phyloP scores from a whole-genome alignment of 2,888 invertebrate species.

The Ophioninae sp. region DNA sequence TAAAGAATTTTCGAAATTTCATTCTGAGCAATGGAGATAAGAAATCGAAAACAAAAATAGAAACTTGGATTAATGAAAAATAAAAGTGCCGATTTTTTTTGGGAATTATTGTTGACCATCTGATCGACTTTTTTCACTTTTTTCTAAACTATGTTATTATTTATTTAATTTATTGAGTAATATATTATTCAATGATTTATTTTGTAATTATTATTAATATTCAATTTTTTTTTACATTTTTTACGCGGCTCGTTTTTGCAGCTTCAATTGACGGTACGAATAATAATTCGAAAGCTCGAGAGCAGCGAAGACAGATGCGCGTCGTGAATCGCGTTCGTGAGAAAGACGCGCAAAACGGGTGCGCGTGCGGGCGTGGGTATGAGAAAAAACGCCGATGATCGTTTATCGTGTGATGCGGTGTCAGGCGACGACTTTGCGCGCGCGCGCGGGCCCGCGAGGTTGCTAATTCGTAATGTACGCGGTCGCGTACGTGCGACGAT shows the following conservation, averaged over 20 bases:
- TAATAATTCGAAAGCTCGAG: conserved; percentile 67
- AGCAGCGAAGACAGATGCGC: conserved; percentile 23
- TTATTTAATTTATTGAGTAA: too few relatives aligned
- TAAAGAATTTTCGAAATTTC: too few relatives aligned
- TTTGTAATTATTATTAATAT: not conserved
- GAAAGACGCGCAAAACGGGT: not conserved
- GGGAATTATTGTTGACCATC: too few relatives aligned
- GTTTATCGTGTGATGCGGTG: conserved; percentile 65
- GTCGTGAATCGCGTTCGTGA: not conserved
- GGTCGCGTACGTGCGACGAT: conserved; percentile 38
- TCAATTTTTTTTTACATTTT: not conserved
- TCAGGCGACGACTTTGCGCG: conserved; percentile 28
- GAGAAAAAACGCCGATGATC: conserved; percentile 25
- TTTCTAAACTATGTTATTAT: too few relatives aligned
- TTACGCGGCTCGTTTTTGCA: conserved; percentile 10
- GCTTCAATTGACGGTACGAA: conserved; percentile 74
- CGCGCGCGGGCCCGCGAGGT: conserved; percentile 35
- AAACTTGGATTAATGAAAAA: too few relatives aligned
- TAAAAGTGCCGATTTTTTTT: too few relatives aligned
- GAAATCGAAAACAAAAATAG: too few relatives aligned
- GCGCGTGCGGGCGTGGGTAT: not conserved
- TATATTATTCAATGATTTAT: not conserved
- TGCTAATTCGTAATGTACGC: conserved; percentile 62
- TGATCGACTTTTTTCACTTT: too few relatives aligned
- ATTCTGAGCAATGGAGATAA: too few relatives aligned